Percentiles rank a stretch among this genome's conserved stretches.
Conservation (phyloP, 2,888 invertebrate genomes). For the Pristionchus fissidentatus region DNA sequence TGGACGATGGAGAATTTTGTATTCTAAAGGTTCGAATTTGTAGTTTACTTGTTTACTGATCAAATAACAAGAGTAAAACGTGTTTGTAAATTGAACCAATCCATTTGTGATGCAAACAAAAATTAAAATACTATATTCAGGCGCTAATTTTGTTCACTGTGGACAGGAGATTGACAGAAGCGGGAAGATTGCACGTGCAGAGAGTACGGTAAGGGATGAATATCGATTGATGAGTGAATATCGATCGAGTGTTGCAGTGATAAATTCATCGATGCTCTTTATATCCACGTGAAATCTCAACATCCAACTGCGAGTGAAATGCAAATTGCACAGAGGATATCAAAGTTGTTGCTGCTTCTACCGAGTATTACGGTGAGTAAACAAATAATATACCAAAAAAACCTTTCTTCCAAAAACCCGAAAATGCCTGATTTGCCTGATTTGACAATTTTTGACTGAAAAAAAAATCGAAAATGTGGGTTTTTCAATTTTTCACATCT, state of each 20-base stretch:
- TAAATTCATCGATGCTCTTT: constrained; percentile 66
- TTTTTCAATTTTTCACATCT: too few relatives aligned
- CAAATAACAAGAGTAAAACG: not conserved
- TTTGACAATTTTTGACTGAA: too few relatives aligned
- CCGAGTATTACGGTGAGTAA: constrained; percentile 62
- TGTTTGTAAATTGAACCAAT: not conserved
- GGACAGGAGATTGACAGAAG: constrained; percentile 64
- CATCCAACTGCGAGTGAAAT: constrained; percentile 59
- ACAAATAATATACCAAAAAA: too few relatives aligned
- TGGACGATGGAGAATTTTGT: constrained; percentile 69
- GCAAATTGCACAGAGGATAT: constrained; percentile 61
- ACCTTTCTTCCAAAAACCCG: too few relatives aligned
- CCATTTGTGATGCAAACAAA: not conserved
- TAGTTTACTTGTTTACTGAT: not conserved
- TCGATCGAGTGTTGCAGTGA: constrained; percentile 48
- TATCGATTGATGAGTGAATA: not conserved
- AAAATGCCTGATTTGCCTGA: too few relatives aligned
- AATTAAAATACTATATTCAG: not conserved
- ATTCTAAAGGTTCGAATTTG: constrained; percentile 59
- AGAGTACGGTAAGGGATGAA: constrained; percentile 51
- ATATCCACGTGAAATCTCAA: constrained; percentile 62
- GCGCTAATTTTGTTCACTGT: constrained; percentile 65
- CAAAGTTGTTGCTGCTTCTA: constrained; percentile 60
- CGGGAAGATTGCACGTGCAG: constrained; percentile 61
- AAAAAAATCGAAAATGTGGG: too few relatives aligned